Evolutionary conservation across 2,113 vertebrate species (phyloP), one percentile per base, ranked within the genome.

Genomic region (Ochotona princeps): DNA sequence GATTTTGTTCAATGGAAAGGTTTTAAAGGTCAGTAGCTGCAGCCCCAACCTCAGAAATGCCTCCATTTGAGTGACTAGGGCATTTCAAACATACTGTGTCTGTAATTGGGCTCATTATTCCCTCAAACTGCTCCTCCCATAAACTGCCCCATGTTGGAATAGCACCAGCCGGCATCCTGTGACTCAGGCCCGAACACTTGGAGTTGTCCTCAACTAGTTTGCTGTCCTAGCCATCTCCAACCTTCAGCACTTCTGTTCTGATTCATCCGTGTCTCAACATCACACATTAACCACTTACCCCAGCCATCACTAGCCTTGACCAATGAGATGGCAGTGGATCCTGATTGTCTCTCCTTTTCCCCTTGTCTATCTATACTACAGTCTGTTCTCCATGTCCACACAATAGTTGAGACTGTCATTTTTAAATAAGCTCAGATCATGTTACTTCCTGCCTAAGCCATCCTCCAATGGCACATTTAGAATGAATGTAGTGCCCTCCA

Each of bases 21-120:
- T 47, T 94, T 89, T 87, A 96, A 93, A 95, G 57, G 63, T 30
- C 73, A 18, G 7, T 7, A 63, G 51, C 32, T 73, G 51, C 57
- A 38, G 11, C 12, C 30, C 61, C 79, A 47, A 9, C 17, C 30
- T 90, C 26, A 7, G 66, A 83, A 87, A 60, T 78, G 66, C 44
- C 26, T 90, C 61, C 23, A 51, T 63, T 84, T 89, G 67, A 72
- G 74, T 81, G 32, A 47, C 67, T 89, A 85, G 51, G 66, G 51
- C 51, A 60, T 84, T 44, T 89, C 81, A 63, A 83, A 78, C 4
- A 1, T 54, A 74, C 35, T 73, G 11, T 74, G 54, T 67, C 87
- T 82, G 67, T 69, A 81, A 84, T 0, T 0, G 0, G 87, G 30
- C 21, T 89, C 67, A 14, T 83, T 57, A 67, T 78, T 32, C 49